Evolutionary conservation across 2,888 invertebrate species (phyloP), one percentile per base, ranked within the genome.

Genomic region (Apoda limacodes): DNA sequence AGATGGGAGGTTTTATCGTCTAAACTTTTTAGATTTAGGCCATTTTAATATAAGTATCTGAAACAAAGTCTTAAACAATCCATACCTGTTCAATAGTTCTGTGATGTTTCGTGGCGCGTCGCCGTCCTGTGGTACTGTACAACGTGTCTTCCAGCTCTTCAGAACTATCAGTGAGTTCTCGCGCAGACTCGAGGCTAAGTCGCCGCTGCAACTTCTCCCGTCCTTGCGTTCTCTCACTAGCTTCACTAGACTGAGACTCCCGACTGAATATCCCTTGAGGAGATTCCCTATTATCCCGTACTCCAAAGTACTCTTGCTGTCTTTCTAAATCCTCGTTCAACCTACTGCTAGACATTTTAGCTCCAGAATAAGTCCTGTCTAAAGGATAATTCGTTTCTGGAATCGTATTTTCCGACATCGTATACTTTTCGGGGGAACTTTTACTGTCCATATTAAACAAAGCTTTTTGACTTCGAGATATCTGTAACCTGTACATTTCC

Each of bases 91-190:
- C 85, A 47, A 85, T 85, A 42, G 84, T 85, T 41, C 85, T 78
- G 50, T 85, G 85, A 49, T 85, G 65, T 56, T 81, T 82, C 12
- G 65, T 60, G 10, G 76, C 68, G 17, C 85, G 82, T 24, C 85
- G 66, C 27, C 85, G 72, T 2, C 85, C 84, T 32, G 85, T 84
- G 25, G 84, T 83, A 45, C 81, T 76, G 52, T 82, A 82, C 40
- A 71, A 47, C 5, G 76, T 72, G 39, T 81, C 81, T 45, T 86
- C 86, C 12, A 84, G 57, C 42, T 88, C 88, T 41, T 88, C 88
- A 6, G 88, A 86, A 52, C 85, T 88, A 47, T 90, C 90, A 0
- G 88, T 88, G 25, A 89, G 70, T 37, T 88, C 88, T 17, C 88
- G 71, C 19, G 88, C 88, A 2, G 89, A 89, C 55, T 90, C 90